phyloP scores from a whole-genome alignment of 2,888 invertebrate species.

The Leistus spinibarbis region DNA sequence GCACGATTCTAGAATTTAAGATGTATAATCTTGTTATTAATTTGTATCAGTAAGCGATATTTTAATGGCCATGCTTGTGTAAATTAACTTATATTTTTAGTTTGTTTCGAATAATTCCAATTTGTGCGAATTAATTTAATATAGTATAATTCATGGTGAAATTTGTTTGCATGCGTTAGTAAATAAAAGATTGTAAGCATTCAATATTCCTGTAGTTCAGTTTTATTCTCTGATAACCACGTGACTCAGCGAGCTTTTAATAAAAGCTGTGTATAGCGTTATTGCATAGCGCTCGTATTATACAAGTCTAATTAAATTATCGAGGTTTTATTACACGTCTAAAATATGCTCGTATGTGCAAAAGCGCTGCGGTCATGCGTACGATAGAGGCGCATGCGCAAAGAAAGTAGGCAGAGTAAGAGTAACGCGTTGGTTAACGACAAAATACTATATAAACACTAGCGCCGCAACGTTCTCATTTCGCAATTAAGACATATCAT shows the following conservation, averaged over 20 bases:
- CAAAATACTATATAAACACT: background rate
- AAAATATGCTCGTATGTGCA: conserved; percentile 2
- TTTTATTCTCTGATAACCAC: background rate
- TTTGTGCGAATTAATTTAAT: no score
- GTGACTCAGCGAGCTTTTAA: conserved; percentile 7
- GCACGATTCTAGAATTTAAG: no score
- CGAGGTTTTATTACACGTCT: conserved; percentile 19
- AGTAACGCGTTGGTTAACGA: background rate
- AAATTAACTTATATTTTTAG: no score
- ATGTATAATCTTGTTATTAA: no score
- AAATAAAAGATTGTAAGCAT: no score
- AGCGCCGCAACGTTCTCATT: background rate
- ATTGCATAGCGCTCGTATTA: conserved; percentile 2
- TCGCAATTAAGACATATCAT: conserved; percentile 11
- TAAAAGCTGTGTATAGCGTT: conserved; percentile 10
- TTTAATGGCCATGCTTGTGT: no score
- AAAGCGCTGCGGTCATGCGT: conserved; percentile 11
- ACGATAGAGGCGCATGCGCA: background rate
- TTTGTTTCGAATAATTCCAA: no score
- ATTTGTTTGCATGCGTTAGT: no score
- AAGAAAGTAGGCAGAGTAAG: background rate
- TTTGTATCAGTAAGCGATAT: no score
- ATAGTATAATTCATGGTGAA: no score
- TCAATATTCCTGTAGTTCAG: background rate
- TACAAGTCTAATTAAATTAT: conserved; percentile 28